A percentile compares a stretch with the other conserved stretches of the same genome.
These are phyloP conservation scores for Ctenicera cuprea DNA, from an alignment of 2,888 invertebrate species.

Conservation along the genomic window DNA sequence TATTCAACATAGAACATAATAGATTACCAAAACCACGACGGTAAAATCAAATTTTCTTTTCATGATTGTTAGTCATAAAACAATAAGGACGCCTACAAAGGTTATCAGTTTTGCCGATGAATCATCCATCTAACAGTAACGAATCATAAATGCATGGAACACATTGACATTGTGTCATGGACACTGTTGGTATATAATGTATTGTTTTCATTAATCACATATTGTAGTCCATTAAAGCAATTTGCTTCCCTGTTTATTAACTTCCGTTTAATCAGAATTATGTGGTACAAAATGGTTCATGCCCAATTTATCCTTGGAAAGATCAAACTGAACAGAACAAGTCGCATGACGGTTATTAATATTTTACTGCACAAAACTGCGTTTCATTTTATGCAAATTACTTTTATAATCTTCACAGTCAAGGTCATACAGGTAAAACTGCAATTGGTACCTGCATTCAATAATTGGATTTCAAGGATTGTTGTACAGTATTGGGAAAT, in stretches of 20 bases:
- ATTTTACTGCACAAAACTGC: slow-evolving; percentile 13
- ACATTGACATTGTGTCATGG: neutral
- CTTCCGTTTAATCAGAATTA: slow-evolving; percentile 6
- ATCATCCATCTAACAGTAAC: slow-evolving; percentile 10
- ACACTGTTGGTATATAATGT: neutral
- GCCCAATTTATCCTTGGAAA: slow-evolving; percentile 1
- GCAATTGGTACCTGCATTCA: neutral
- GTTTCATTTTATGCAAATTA: slow-evolving; percentile 29
- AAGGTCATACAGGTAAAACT: slow-evolving; percentile 11
- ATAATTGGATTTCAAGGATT: slow-evolving; percentile 22
- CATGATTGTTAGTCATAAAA: slow-evolving; percentile 8
- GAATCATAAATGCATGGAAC: slow-evolving; percentile 12
- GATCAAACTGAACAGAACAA: neutral
- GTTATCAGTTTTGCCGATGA: slow-evolving; percentile 20
- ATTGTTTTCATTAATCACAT: slow-evolving; percentile 20
- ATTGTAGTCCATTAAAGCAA: slow-evolving; percentile 3
- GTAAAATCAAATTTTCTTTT: neutral
- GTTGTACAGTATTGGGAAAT: neutral
- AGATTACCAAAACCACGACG: too few relatives aligned
- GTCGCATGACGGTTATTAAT: neutral
- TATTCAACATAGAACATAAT: too few relatives aligned
- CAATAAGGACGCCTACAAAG: slow-evolving; percentile 7
- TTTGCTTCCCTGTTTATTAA: slow-evolving; percentile 10
- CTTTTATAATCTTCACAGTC: slow-evolving; percentile 5
- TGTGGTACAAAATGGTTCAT: neutral